Evolutionary conservation across 2,113 vertebrate genomes (phyloP), one percentile per base, ranked within the genome.

Genomic region (Erythrolamprus reginae): DNA sequence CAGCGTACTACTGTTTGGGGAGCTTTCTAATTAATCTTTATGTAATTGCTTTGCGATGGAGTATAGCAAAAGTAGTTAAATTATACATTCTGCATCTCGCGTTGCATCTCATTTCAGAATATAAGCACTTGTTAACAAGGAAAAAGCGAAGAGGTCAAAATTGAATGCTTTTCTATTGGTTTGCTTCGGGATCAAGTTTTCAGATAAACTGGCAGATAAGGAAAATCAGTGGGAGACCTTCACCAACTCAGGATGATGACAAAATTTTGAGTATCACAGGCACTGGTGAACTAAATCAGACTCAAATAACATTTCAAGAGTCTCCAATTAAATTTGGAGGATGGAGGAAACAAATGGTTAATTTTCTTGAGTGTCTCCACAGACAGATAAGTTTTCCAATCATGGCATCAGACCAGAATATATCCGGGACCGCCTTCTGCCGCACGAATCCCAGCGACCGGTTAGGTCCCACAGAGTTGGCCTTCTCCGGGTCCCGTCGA

Each of bases 1-100:
- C 87, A 92, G 93, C 93, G 96, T 96, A 96, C 92, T 89, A 94
- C 94, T 93, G 93, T 92, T 95, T 94, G 0, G 94, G 96, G 96
- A 95, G 95, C 95, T 95, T 95, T 93, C 95, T 95, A 95, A 95
- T 96, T 96, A 96, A 95, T 96, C 94, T 96, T 95, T 95, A 94
- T 95, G 93, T 95, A 93, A 95, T 93, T 95, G 90, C 94, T 94
- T 94, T 94, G 92, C 89, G 82, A 94, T 91, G 89, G 89, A 89
- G 92, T 92, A 90, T 85, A 91, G 93, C 90, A 92, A 86, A 95
- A 95, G 89, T 93, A 92, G 88, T 92, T 95, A 93, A 91, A 95
- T 93, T 92, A 88, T 92, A 90, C 92, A 93, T 92, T 93, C 92
- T 91, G 50, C 58, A 24, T 94, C 82, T 95, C 83, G 47, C 50